phyloP scores from a whole-genome alignment of 1,140 invertebrate species.

The Hormaphis cornu region DNA sequence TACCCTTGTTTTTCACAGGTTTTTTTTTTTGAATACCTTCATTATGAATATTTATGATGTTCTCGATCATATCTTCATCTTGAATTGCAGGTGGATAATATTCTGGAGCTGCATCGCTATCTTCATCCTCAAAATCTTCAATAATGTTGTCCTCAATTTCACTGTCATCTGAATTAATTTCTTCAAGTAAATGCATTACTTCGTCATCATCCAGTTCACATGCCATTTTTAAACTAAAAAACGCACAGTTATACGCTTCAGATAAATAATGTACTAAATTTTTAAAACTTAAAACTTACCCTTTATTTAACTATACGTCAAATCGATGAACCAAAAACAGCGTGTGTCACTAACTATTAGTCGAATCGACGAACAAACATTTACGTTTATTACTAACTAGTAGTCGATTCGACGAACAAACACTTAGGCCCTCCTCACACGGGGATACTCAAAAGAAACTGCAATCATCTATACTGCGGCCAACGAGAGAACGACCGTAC shows the following conservation, averaged over 20 bases:
- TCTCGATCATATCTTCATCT: neutral
- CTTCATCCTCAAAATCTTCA: neutral
- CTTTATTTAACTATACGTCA: neutral
- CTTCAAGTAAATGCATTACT: neutral
- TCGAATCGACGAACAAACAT: neutral
- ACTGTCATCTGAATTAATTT: too few relatives aligned
- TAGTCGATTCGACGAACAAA: constrained; percentile 2
- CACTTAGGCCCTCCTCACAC: too few relatives aligned
- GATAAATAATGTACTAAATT: neutral
- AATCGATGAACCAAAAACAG: neutral
- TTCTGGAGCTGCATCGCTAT: neutral
- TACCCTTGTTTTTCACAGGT: too few relatives aligned
- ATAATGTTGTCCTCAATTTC: neutral
- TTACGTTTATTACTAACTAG: neutral
- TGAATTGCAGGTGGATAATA: neutral
- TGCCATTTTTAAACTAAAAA: neutral
- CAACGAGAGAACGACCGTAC: too few relatives aligned
- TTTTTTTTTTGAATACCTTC: neutral
- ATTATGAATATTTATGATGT: neutral
- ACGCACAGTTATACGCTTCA: neutral
- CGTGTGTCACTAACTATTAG: neutral
- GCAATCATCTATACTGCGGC: too few relatives aligned
- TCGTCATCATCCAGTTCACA: neutral
- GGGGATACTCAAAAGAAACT: too few relatives aligned
- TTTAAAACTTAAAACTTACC: neutral